These are phyloP conservation scores for Delphinus delphis DNA, from an alignment of 2,113 vertebrate species.

Conservation along the genomic window DNA sequence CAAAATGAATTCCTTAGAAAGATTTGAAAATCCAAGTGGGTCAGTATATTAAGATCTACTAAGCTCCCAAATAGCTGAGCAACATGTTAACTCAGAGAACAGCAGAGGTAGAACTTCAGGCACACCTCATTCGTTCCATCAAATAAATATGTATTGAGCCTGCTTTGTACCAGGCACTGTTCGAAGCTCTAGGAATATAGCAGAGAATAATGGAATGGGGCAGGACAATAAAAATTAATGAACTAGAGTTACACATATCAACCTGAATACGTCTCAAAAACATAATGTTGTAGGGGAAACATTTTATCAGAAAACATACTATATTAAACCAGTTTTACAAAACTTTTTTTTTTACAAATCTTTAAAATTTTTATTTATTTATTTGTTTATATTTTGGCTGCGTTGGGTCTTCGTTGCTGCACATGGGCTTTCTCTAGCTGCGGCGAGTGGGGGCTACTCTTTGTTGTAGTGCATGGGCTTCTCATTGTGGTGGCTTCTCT, in stretches of 20 bases:
- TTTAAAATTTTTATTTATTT: too few relatives aligned
- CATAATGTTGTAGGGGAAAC: neutral
- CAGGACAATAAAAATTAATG: neutral
- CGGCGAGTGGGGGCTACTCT: too few relatives aligned
- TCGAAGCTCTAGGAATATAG: neutral
- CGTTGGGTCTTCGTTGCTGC: too few relatives aligned
- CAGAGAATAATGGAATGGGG: neutral
- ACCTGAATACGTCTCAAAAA: neutral
- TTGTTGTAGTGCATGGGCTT: rapidly evolving
- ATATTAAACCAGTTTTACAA: too few relatives aligned
- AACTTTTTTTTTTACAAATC: too few relatives aligned
- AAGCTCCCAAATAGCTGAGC: neutral
- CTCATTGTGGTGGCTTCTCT: too few relatives aligned
- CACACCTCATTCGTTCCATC: neutral
- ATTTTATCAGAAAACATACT: neutral
- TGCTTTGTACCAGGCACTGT: neutral
- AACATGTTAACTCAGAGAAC: neutral
- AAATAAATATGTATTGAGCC: neutral
- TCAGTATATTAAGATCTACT: neutral
- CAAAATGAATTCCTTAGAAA: neutral
- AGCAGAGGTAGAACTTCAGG: neutral
- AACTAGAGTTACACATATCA: neutral
- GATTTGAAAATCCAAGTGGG: neutral
- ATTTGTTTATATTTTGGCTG: too few relatives aligned
- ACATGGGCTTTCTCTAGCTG: too few relatives aligned